These are phyloP conservation scores for Psittacula derbiana DNA, from an alignment of 2,797 vertebrate genomes.

Conservation along the genomic window DNA sequence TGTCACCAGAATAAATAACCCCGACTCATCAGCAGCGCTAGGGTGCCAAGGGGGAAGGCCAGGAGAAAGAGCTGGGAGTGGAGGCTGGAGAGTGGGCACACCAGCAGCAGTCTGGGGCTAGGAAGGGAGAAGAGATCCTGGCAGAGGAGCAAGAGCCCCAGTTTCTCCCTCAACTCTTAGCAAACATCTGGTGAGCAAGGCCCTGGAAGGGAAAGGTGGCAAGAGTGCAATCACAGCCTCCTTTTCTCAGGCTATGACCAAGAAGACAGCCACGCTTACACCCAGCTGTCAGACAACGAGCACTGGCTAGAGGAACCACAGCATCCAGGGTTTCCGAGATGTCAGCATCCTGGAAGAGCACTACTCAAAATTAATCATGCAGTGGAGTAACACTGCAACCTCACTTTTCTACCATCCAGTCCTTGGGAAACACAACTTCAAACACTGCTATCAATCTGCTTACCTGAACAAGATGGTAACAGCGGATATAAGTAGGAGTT, in stretches of 20 bases:
- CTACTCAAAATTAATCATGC: not conserved
- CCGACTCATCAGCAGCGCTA: fast-evolving
- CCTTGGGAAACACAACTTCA: not conserved
- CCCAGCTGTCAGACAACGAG: not conserved
- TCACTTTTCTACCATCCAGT: not conserved
- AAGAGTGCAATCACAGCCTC: not conserved
- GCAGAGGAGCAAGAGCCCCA: not conserved
- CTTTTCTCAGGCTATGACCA: not conserved
- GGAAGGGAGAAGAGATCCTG: not conserved
- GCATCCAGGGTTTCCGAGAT: not conserved
- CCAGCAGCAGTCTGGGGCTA: not conserved
- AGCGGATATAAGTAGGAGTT: not conserved
- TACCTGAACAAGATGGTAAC: not conserved
- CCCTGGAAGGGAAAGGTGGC: not conserved
- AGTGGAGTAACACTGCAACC: not conserved
- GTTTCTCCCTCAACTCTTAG: not conserved
- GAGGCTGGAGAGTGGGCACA: not conserved
- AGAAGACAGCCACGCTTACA: not conserved
- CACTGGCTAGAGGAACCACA: not conserved
- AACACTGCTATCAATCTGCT: not conserved
- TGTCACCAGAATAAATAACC: not conserved
- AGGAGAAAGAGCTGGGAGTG: not conserved
- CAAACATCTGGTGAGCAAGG: not conserved
- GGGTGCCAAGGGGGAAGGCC: not conserved
- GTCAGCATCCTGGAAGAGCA: not conserved